These are phyloP conservation scores for Callyntrura sp. DNA, from an alignment of 2,888 invertebrate species.

Conservation along the genomic window DNA sequence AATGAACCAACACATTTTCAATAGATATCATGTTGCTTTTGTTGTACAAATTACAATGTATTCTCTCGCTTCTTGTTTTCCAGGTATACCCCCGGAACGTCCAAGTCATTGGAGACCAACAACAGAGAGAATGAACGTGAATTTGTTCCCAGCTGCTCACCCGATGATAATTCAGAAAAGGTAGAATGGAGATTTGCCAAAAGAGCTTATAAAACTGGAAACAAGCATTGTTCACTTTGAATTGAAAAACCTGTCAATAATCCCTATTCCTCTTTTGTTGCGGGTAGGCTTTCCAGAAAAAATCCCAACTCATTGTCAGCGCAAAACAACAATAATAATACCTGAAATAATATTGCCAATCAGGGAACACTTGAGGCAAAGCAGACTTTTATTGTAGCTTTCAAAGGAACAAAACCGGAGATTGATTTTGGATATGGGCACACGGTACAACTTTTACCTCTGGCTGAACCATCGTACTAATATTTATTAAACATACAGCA, in stretches of 20 bases:
- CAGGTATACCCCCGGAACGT: background rate
- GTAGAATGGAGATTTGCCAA: background rate
- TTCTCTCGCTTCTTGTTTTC: background rate
- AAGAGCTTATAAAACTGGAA: slow-evolving; percentile 9
- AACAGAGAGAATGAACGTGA: no score
- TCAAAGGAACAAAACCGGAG: no score
- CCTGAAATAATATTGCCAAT: slow-evolving; percentile 27
- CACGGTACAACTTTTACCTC: no score
- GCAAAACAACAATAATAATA: slow-evolving; percentile 34
- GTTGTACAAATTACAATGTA: slow-evolving; percentile 41
- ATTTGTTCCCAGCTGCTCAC: slow-evolving; percentile 32
- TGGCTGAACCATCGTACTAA: no score
- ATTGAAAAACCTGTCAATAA: slow-evolving; percentile 56
- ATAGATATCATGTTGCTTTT: slow-evolving; percentile 43
- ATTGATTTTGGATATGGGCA: no score
- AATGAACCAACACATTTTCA: slow-evolving; percentile 32
- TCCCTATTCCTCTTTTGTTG: slow-evolving; percentile 26
- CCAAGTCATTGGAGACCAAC: background rate
- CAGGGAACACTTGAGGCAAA: background rate
- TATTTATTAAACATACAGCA: no score
- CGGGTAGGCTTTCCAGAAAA: slow-evolving; percentile 3
- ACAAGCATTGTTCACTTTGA: slow-evolving; percentile 19
- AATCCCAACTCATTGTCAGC: background rate
- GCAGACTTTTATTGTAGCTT: background rate
- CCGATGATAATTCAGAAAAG: background rate